Evolutionary conservation across 2,113 vertebrate species (phyloP), one percentile per base, ranked within the genome.

Genomic region (Dunckerocampus dactyliophorus): DNA sequence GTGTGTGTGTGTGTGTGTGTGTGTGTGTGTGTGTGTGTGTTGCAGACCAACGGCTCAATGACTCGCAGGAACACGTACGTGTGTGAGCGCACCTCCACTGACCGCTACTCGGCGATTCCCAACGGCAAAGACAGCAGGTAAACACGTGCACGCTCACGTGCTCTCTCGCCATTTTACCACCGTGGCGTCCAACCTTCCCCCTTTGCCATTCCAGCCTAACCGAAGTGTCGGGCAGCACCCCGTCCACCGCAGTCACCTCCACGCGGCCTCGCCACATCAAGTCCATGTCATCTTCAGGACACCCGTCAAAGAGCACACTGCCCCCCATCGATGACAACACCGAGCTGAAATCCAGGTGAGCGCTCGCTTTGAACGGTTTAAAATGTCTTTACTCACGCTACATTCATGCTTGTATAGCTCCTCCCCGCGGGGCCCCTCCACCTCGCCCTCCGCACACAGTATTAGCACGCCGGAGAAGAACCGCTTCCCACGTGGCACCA

Each of bases 71-170:
- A 99, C 77, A 99, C 97, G 0, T 98, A 99, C 0, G 95, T 99
- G 48, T 99, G 97, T 74, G 97, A 99, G 51, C 92, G 95, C 65
- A 88, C 93, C 70, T 90, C 88, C 55, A 91, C 93, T 14, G 96
- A 99, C 64, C 94, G 93, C 20, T 94, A 95, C 50, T 84, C 92
- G 15, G 92, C 93, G 0, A 86, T 99, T 77, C 94, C 98, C 68
- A 99, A 99, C 0, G 97, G 97, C 43, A 98, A 97, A 83, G 97
- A 99, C 83, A 97, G 92, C 94, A 99, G 96, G 97, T 98, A 84
- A 47, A 21, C 34, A 43, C n/a, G 8, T 12, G 45, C 20, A 3
- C 21, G 1, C 3, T 47, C 9, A n/a, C 9, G 12, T 17, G 24
- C 31, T 5, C 4, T 8, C 31, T 5, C 31, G 31, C 7, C 31